Base-by-base conservation (phyloP, 2,113 vertebrate species). In the Caretta caretta region DNA sequence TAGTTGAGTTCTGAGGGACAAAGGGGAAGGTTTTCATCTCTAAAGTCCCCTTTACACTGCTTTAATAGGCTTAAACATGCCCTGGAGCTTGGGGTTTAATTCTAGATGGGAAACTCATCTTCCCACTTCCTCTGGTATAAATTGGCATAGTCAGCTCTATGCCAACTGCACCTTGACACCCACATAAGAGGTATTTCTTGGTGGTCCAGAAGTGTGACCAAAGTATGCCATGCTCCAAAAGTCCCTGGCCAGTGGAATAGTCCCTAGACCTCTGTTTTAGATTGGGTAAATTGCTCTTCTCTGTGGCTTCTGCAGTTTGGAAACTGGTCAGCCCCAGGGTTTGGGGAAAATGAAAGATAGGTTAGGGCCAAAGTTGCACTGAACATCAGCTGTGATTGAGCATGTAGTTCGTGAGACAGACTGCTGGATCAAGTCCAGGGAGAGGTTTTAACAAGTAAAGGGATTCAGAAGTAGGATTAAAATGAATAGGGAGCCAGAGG, bases 91-190 rank as follows among this genome's bases (percentile, higher is more conserved):
- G 8, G 1, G 75, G 78, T 56, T 7, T 4, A 88, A 57, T 75
- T 13, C 48, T 65, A 17, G 59, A 35, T 65, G 29, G 51, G 19
- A 35, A 53, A 27, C 56, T 46, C 51, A 65, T 92, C 80, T 42
- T 53, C 8, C 42, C 80, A 17, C 35, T 80, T 76, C 19, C 38
- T 27, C 56, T 25, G 56, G 35, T 29, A 6, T 49, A 94, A 69
- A 57, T 22, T n/a, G 10, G 2, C 6, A 54, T 10, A 84, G 17
- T 27, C 38, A 78, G 49, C 80, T 57, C 10, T 57, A 90, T 81
- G 10, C 19, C 48, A 92, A 59, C 6, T 1, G 56, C 56, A 19
- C 2, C 1, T 78, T 53, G 25, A 0, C 27, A 17, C 0, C 13
- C 31, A 53, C 3, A 46, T 1, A 35, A 1, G 5, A 0, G 9